Conservation (phyloP, 2,888 invertebrate species). For the Dryadula phaetusa region DNA sequence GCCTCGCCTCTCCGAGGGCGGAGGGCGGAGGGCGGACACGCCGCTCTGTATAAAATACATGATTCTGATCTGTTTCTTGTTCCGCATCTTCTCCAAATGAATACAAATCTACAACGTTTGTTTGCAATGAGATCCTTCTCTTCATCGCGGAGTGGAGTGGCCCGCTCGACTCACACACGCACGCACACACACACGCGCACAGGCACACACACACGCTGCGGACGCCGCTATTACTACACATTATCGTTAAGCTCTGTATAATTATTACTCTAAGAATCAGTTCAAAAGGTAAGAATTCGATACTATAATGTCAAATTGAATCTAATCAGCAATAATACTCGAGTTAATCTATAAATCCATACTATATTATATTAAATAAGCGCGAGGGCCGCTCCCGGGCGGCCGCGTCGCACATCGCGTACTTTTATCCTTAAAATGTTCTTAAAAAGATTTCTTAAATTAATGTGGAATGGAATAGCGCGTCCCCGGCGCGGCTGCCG, state of each 20-base stretch:
- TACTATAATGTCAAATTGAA: constrained; percentile 69
- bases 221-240: constrained; percentile 52
- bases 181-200: constrained; percentile 48
- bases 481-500: constrained; percentile 74
- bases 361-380: constrained; percentile 81
- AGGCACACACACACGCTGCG: constrained; percentile 47
- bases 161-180: constrained; percentile 43
- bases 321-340: constrained; percentile 83
- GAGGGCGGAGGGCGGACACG: constrained; percentile 67
- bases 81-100: constrained; percentile 62
- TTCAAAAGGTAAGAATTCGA: constrained; percentile 66
- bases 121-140: constrained; percentile 78
- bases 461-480: constrained; percentile 84
- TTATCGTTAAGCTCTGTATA: constrained; percentile 68
- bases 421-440: constrained; percentile 77
- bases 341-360: constrained; percentile 80
- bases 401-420: constrained; percentile 68
- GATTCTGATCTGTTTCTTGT: constrained; percentile 71
- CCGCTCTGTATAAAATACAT: constrained; percentile 81
- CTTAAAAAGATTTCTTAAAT: constrained; percentile 81
- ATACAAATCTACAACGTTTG: constrained; percentile 77
- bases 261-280: constrained; percentile 68
- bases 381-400: constrained; percentile 63
- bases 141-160: constrained; percentile 57
- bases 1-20: background rate